Conservation (phyloP, 37 sponge, comb jelly and placozoan genomes). For the Ianthella basta region DNA sequence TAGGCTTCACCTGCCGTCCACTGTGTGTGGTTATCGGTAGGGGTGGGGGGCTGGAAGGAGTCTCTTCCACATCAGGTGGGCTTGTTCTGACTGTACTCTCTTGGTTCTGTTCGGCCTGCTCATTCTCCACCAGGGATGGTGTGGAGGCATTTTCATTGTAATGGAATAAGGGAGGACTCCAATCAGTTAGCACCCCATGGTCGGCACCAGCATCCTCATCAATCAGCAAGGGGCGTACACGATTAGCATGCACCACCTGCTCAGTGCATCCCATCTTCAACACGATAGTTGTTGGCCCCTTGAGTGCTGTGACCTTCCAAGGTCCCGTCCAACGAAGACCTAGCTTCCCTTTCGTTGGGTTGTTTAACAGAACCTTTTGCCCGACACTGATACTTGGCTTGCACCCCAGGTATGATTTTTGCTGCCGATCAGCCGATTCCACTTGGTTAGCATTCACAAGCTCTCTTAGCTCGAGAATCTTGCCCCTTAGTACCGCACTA, state of each 20-base stretch:
- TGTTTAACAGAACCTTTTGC: slow-evolving; percentile 2
- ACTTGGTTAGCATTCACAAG: background rate
- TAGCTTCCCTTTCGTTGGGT: background rate
- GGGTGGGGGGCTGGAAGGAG: background rate
- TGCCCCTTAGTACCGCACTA: background rate
- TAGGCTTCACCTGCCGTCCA: slow-evolving; percentile 1
- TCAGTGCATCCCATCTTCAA: background rate
- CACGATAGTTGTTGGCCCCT: background rate
- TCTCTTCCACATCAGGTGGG: background rate
- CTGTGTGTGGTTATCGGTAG: background rate
- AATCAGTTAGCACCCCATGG: background rate
- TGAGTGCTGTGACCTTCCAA: background rate
- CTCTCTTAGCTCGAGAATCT: background rate
- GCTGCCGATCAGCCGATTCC: background rate
- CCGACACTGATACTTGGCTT: background rate
- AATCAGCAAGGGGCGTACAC: slow-evolving; percentile 1
- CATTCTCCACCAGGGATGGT: background rate
- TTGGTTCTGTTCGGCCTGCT: background rate
- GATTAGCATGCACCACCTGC: slow-evolving; percentile 2
- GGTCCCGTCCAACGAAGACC: slow-evolving; percentile 20
- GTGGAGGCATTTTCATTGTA: background rate
- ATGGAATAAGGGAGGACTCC: slow-evolving; percentile 16
- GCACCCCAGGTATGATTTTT: background rate
- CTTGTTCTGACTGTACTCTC: too few species aligned
- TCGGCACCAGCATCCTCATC: background rate